phyloP scores from a whole-genome alignment of 92 coral and sea anemone genomes.

The Actinernus sp. region DNA sequence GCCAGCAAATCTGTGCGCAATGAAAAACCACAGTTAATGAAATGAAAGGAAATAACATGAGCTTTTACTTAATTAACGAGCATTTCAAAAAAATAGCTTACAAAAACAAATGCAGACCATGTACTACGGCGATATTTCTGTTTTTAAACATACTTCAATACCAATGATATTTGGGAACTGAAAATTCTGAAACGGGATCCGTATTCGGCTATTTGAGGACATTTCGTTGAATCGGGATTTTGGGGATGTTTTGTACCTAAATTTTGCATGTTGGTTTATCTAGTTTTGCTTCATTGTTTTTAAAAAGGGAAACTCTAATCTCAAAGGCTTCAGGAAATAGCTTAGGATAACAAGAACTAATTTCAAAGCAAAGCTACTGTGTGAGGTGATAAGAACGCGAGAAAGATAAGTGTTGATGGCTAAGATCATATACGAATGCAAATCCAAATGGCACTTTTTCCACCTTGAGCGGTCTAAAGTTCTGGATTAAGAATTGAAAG shows the following conservation, averaged over 20 bases:
- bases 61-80: conserved; percentile 4
- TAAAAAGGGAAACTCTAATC: not conserved
- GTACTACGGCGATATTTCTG: too few relatives aligned
- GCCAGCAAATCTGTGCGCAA: not conserved
- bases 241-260: too few relatives aligned
- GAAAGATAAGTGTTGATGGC: not conserved
- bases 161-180: too few relatives aligned
- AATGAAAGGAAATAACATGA: not conserved
- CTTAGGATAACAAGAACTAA: not conserved
- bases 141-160: too few relatives aligned
- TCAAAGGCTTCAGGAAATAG: not conserved
- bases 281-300: not conserved
- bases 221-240: too few relatives aligned
- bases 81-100: not conserved
- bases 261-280: not conserved
- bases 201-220: too few relatives aligned
- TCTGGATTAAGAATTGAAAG: too few relatives aligned
- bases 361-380: not conserved
- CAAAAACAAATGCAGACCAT: not conserved
- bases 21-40: not conserved
- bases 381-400: not conserved
- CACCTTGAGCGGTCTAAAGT: too few relatives aligned
- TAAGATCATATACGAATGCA: too few relatives aligned
- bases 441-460: too few relatives aligned
- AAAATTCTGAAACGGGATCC: too few relatives aligned